Base-by-base conservation (phyloP, 2,888 invertebrate species). In the Thymelicus lineola region DNA sequence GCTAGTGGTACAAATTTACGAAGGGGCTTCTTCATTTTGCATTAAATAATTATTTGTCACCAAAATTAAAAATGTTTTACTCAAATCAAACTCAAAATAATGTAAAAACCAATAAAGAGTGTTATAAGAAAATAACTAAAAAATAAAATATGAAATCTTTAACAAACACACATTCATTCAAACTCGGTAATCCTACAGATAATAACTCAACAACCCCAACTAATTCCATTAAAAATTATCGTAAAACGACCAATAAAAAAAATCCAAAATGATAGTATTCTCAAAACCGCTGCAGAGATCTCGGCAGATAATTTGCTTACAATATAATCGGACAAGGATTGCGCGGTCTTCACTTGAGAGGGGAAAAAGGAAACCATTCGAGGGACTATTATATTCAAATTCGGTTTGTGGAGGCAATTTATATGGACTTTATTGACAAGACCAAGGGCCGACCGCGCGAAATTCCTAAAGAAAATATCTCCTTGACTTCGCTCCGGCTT, bases 371-470 rank as follows among this genome's bases (percentile, higher is more conserved):
- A 77, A 84, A 87, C 82, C 82, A 82, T 86, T 86, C 88, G 86
- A 86, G 87, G 79, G 76, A 80, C 93, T 91, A 93, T 93, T 93
- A 93, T 93, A 93, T 93, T 93, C 92, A 93, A 93, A 93, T 92
- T 92, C 87, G 86, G 87, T 84, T 83, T 84, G 86, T 82, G 80
- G 84, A 87, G 90, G 91, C 92, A 92, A 92, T 93, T 91, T 93
- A 93, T 93, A 93, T 86, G 91, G 93, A 86, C 86, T 89, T 91
- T 93, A 93, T 92, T 93, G 93, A 93, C 93, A 93, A 91, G 90
- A 86, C 83, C 82, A 78, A 81, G 81, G 82, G 83, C 82, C 80
- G 76, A 76, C 82, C 84, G 87, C 85, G 91, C 84, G 88, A 90
- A 90, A 91, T 92, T 88, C 90, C 86, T 83, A 78, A 82, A 85